A percentile compares a stretch with the other conserved stretches of the same genome.
phyloP scores from a whole-genome alignment of 1,140 invertebrate genomes.

The Asbolus verrucosus region DNA sequence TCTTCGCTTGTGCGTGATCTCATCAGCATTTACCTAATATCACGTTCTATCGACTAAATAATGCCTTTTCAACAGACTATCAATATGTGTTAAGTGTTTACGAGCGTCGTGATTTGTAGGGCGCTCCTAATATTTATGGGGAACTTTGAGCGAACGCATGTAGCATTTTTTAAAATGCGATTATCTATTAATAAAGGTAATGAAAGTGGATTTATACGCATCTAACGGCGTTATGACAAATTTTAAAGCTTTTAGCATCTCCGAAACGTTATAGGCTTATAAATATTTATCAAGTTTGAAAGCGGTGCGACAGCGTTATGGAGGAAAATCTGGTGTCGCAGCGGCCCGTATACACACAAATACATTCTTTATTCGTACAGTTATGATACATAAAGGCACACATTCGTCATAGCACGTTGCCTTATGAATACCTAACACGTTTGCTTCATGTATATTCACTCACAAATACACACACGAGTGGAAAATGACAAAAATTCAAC shows the following conservation, averaged over 20 bases:
- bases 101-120: no score
- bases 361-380: constrained; percentile 36
- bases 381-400: constrained; percentile 34
- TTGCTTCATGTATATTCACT: constrained; percentile 28
- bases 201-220: constrained; percentile 15
- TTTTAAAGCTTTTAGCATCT: constrained; percentile 35
- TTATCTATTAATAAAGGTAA: constrained; percentile 9
- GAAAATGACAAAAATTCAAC: not conserved
- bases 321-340: constrained; percentile 38
- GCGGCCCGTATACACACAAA: constrained; percentile 32
- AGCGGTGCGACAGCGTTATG: constrained; percentile 25
- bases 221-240: constrained; percentile 29
- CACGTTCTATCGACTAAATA: no score
- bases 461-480: not conserved
- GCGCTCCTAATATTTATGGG: no score
- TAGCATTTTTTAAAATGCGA: not conserved
- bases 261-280: constrained; percentile 33
- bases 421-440: constrained; percentile 32
- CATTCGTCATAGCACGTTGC: constrained; percentile 32
- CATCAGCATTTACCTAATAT: no score
- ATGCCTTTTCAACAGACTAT: no score
- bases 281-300: constrained; percentile 34
- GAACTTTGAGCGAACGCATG: not conserved
- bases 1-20: no score
- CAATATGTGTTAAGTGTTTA: no score